phyloP scores from a whole-genome alignment of 1,140 invertebrate species.

The Papilio xuthus region DNA sequence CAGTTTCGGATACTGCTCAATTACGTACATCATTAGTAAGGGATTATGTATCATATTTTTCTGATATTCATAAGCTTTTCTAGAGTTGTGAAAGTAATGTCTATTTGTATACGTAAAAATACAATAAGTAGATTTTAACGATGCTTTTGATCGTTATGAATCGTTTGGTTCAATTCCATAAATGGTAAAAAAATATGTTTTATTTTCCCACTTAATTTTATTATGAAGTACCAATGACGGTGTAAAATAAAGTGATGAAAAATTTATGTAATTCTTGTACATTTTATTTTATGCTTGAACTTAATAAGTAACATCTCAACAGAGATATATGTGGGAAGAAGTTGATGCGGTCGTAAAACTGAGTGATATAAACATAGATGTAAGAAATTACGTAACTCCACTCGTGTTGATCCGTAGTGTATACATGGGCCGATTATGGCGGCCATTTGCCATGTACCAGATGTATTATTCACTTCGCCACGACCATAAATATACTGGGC shows the following conservation, averaged over 20 bases:
- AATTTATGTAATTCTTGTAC: neutral
- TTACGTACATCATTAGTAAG: neutral
- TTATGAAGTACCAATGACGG: neutral
- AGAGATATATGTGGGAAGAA: neutral
- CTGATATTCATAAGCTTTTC: neutral
- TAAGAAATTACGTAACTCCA: constrained; percentile 36
- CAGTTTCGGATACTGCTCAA: neutral
- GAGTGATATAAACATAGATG: constrained; percentile 30
- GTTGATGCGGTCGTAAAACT: constrained; percentile 27
- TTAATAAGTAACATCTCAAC: constrained; percentile 9
- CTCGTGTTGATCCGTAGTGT: constrained; percentile 31
- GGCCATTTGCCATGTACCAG: constrained; percentile 31
- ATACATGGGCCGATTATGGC: constrained; percentile 34
- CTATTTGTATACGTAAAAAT: neutral
- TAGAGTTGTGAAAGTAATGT: neutral
- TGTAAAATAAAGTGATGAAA: neutral
- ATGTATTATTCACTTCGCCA: constrained; percentile 31
- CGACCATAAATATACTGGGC: constrained; percentile 27
- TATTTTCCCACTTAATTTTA: neutral
- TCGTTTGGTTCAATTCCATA: too few species aligned
- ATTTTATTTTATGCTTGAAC: neutral
- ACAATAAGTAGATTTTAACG: too few species aligned
- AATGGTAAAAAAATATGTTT: neutral
- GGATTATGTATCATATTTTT: neutral
- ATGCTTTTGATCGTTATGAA: neutral